Evolutionary conservation across 2,888 invertebrate genomes (phyloP).

Genomic region (Cantharis lateralis): DNA sequence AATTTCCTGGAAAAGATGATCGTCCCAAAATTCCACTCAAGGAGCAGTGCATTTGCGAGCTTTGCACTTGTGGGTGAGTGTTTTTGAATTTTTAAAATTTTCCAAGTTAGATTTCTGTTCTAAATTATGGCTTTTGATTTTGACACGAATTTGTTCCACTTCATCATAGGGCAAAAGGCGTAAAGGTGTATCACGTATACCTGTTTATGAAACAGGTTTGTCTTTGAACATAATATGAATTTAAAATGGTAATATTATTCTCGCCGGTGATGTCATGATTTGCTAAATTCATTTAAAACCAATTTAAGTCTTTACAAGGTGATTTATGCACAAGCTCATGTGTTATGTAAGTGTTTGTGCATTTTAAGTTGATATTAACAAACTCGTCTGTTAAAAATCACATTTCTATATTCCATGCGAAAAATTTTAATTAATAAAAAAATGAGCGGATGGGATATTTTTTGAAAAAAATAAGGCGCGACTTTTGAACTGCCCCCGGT

Average conservation of each 20-base stretch:
- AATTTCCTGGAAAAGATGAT: constrained; percentile 29
- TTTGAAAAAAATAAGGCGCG: background rate
- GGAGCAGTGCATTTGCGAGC: constrained; percentile 88
- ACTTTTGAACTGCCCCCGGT: background rate
- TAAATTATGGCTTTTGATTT: background rate
- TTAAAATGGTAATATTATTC: constrained; percentile 24
- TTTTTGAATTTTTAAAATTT: background rate
- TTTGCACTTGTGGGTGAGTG: constrained; percentile 90
- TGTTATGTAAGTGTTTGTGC: background rate
- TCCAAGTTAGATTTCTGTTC: background rate
- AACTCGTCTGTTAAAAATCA: background rate
- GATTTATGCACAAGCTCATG: constrained; percentile 5
- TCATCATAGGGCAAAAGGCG: constrained; percentile 3
- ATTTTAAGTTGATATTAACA: background rate
- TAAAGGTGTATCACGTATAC: constrained; percentile 14
- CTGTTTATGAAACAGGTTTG: constrained; percentile 22
- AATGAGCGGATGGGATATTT: background rate
- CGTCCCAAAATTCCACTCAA: constrained; percentile 55
- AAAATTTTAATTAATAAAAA: background rate
- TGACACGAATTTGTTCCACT: background rate
- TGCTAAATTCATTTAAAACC: constrained; percentile 28
- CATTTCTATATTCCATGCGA: background rate
- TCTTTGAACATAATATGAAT: constrained; percentile 4
- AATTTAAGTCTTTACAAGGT: constrained; percentile 21
- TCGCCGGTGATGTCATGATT: constrained; percentile 29